Evolutionary conservation across 2,113 vertebrate species (phyloP).

Genomic region (Boleophthalmus pectinirostris): DNA sequence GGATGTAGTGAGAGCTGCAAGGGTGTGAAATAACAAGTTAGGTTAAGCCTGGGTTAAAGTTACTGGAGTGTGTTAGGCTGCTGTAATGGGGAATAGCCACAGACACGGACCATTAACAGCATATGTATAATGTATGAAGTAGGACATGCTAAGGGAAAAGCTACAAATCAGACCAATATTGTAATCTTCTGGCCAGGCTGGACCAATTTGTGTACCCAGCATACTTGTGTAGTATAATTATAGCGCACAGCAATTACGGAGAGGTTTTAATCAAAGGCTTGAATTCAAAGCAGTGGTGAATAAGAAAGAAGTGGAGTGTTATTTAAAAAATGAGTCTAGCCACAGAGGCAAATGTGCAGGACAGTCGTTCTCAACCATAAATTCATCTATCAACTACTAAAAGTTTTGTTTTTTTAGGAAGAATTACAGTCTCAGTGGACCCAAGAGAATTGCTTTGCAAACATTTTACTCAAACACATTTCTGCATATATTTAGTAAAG

Average conservation of each 20-base stretch:
- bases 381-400: neutral
- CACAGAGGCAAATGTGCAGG: neutral
- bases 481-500: neutral
- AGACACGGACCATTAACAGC: conserved; percentile 1
- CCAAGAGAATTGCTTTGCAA: neutral
- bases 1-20: conserved; percentile 24
- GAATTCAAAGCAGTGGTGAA: neutral
- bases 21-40: conserved; percentile 8
- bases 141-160: neutral
- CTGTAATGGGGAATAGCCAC: conserved; percentile 25
- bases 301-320: conserved; percentile 7
- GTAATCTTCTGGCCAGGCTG: neutral
- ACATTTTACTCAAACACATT: neutral
- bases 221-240: conserved; percentile 5
- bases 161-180: neutral
- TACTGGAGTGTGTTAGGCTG: conserved; percentile 21
- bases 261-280: conserved; percentile 1
- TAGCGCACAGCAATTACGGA: neutral
- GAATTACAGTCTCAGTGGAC: neutral
- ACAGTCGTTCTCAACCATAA: neutral
- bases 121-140: conserved; percentile 1
- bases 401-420: neutral
- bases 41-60: conserved; percentile 36
- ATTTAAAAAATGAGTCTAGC: neutral
- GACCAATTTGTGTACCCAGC: neutral